Conservation (phyloP, 23 tunicate species). For the Trididemnum clinides region DNA sequence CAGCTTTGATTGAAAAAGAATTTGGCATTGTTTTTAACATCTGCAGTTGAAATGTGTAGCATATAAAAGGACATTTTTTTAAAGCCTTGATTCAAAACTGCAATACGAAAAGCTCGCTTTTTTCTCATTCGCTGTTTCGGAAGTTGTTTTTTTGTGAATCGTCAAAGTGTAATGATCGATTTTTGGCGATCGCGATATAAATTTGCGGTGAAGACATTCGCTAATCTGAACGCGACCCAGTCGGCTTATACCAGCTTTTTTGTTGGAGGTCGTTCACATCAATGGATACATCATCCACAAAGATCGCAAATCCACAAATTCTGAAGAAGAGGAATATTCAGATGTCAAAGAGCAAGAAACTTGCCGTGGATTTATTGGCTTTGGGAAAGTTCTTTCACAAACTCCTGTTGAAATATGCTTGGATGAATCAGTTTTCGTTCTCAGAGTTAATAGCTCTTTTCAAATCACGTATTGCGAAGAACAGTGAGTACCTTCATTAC, state of each 20-base stretch:
- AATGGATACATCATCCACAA: constrained; percentile 24
- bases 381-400: constrained; percentile 50
- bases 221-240: no score
- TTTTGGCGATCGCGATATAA: no score
- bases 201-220: no score
- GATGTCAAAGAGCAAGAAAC: background rate
- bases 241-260: background rate
- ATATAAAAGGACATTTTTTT: no score
- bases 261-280: constrained; percentile 50
- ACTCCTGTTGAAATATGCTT: constrained; percentile 27
- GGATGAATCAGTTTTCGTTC: constrained; percentile 52
- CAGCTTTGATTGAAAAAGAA: no score
- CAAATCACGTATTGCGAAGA: constrained; percentile 74
- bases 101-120: no score
- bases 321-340: constrained; percentile 23
- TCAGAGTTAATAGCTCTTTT: constrained; percentile 49
- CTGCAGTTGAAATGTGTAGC: no score
- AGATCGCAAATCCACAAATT: background rate
- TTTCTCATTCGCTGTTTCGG: no score
- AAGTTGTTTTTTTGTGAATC: no score
- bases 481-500: background rate
- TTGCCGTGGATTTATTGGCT: constrained; percentile 39
- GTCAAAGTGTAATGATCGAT: no score
- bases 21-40: no score
- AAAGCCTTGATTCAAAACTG: no score